Conservation (phyloP, 2,797 vertebrate genomes). For the Geotrypetes seraphini region DNA sequence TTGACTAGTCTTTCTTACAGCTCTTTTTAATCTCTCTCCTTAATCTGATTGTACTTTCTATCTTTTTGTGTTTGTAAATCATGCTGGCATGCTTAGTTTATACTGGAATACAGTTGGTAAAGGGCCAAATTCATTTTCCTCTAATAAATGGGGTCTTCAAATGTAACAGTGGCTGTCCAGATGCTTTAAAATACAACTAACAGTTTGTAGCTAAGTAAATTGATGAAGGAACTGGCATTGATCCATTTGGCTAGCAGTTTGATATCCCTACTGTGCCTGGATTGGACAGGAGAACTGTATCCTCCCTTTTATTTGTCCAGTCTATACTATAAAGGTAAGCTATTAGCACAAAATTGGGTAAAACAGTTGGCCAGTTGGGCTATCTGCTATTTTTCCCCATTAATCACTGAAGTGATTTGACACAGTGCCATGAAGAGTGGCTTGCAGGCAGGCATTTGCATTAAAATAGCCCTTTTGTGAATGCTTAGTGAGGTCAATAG, state of each 20-base stretch:
- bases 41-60: no score
- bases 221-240: not conserved
- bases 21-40: no score
- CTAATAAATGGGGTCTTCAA: no score
- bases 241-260: no score
- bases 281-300: no score
- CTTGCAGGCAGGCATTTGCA: slow-evolving; percentile 29
- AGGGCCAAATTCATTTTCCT: no score
- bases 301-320: not conserved
- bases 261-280: no score
- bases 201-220: not conserved
- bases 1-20: no score
- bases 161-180: no score
- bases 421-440: not conserved
- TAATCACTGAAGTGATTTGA: slow-evolving; percentile 2
- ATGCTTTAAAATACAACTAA: not conserved
- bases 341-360: not conserved
- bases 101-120: no score
- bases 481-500: slow-evolving; percentile 32
- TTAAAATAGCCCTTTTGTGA: slow-evolving; percentile 20
- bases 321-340: slow-evolving; percentile 3
- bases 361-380: not conserved
- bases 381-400: not conserved
- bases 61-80: no score
- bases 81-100: no score